phyloP scores from a whole-genome alignment of 2,797 vertebrate genomes.

The Garrulus glandarius region DNA sequence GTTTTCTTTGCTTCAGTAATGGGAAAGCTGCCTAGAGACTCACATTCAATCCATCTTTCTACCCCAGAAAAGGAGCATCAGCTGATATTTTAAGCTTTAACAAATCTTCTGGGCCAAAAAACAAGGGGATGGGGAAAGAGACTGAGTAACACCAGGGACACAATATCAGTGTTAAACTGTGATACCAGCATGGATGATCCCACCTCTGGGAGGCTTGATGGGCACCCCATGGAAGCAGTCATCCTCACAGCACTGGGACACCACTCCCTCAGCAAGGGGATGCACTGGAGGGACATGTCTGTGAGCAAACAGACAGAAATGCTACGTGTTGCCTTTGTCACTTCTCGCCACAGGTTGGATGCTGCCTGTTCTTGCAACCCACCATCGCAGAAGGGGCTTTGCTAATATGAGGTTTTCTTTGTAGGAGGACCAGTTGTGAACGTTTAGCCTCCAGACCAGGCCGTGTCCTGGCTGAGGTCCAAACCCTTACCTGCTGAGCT shows the following conservation, averaged over 20 bases:
- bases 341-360: neutral
- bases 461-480: neutral
- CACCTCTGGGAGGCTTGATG: neutral
- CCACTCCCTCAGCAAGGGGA: neutral
- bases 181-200: fast-evolving
- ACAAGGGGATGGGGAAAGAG: neutral
- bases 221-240: neutral
- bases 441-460: neutral
- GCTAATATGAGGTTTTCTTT: fast-evolving
- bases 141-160: neutral
- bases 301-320: neutral
- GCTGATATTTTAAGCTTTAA: neutral
- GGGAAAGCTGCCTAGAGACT: neutral
- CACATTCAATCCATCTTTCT: neutral
- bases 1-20: neutral
- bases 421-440: neutral
- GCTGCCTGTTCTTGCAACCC: neutral
- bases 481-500: neutral
- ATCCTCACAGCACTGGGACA: fast-evolving
- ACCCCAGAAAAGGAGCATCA: neutral
- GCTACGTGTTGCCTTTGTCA: neutral
- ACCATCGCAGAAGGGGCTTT: neutral
- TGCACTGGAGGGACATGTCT: neutral
- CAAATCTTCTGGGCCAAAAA: neutral
- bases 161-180: neutral